These are phyloP conservation scores for Notospermus geniculatus DNA, from an alignment of 1,140 invertebrate species.

Conservation along the genomic window DNA sequence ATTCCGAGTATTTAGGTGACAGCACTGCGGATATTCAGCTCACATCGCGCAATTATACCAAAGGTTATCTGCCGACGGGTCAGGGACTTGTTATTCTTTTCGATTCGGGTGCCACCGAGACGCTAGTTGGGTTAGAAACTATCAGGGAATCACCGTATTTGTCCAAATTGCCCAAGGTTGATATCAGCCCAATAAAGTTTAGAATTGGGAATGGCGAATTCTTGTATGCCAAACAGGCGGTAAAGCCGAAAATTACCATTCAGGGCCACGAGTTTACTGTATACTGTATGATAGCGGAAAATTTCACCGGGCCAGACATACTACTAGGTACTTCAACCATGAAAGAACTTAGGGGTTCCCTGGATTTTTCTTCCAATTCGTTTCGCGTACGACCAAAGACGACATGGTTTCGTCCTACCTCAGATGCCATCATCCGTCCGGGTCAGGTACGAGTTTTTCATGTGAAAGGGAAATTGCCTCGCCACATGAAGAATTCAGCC, in stretches of 20 bases:
- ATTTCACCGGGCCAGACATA: neutral
- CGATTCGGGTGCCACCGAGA: constrained; percentile 6
- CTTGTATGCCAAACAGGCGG: neutral
- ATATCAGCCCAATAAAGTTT: neutral
- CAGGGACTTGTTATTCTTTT: neutral
- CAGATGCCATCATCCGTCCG: neutral
- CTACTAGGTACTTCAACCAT: neutral
- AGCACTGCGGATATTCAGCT: neutral
- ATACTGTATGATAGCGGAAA: neutral
- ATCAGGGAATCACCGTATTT: neutral
- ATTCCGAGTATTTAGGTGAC: neutral
- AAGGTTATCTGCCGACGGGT: neutral
- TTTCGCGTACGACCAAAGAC: neutral
- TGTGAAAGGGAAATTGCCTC: neutral
- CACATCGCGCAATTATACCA: neutral
- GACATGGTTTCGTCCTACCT: neutral
- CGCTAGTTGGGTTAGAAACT: neutral
- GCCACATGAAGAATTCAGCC: neutral
- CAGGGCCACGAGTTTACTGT: neutral
- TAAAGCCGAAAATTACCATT: neutral
- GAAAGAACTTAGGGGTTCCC: neutral
- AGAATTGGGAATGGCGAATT: constrained; percentile 2
- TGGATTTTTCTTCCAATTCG: neutral
- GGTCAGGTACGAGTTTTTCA: neutral
- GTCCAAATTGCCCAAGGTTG: constrained; percentile 1